A percentile compares a stretch with the other conserved stretches of the same genome.
These are phyloP conservation scores for Tromatobia lineatoria DNA, from an alignment of 2,888 invertebrate genomes.

Conservation along the genomic window DNA sequence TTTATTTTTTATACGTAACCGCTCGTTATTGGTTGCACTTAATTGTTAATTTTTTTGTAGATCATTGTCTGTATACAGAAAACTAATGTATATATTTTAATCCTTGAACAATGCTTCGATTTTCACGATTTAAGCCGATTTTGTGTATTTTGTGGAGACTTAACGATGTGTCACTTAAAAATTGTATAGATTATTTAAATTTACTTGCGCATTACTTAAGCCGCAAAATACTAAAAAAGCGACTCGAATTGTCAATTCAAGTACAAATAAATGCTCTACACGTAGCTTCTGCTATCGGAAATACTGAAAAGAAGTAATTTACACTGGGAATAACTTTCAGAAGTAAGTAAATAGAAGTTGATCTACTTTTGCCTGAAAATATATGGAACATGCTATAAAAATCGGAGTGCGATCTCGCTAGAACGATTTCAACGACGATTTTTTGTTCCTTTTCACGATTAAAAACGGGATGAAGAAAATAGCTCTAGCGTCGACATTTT, in stretches of 20 bases:
- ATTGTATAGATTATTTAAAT: not conserved
- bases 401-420: not conserved
- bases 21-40: not conserved
- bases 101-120: not conserved
- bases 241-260: not conserved
- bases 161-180: not conserved
- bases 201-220: not conserved
- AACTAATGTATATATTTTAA: not conserved
- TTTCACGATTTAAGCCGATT: not conserved
- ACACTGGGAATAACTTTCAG: not conserved
- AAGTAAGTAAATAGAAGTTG: not conserved
- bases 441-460: too few species aligned
- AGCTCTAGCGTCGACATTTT: too few species aligned
- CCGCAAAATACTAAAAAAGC: not conserved
- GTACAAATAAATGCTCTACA: not conserved
- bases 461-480: too few species aligned
- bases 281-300: not conserved
- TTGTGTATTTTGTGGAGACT: not conserved
- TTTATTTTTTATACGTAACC: not conserved
- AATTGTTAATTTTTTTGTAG: not conserved
- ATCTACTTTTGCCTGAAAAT: not conserved
- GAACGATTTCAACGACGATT: too few species aligned
- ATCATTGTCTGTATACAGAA: not conserved
- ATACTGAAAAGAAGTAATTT: not conserved
- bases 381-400: not conserved